A percentile compares a stretch with the other conserved stretches of the same genome.
phyloP scores from a whole-genome alignment of 2,797 vertebrate genomes.

The Anolis apletophallus region DNA sequence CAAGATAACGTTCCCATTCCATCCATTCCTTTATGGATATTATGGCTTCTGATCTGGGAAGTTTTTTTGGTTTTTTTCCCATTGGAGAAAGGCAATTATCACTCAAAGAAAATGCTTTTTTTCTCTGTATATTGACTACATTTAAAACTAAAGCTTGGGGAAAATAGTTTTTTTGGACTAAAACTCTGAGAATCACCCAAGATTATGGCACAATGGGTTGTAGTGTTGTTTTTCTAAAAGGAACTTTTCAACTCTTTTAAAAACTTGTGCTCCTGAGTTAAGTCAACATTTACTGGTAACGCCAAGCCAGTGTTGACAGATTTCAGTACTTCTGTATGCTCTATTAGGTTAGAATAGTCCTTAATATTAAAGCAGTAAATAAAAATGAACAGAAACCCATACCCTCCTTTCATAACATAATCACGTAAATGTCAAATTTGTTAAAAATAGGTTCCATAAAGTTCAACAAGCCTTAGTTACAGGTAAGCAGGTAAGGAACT shows the following conservation, averaged over 20 bases:
- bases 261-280: background rate
- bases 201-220: too few species aligned
- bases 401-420: background rate
- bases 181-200: too few species aligned
- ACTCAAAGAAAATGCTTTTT: background rate
- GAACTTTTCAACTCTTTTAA: background rate
- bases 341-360: background rate
- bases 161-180: background rate
- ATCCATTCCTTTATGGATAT: background rate
- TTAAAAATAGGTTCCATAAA: background rate
- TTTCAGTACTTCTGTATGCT: background rate
- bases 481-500: background rate
- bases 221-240: background rate
- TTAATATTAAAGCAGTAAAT: background rate
- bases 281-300: background rate
- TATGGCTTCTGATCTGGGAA: background rate
- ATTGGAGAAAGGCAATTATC: background rate
- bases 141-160: background rate
- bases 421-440: background rate
- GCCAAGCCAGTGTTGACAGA: slow-evolving; percentile 4
- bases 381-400: background rate
- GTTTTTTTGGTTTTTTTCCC: background rate
- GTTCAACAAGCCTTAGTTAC: background rate
- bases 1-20: background rate
- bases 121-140: background rate